A percentile compares a stretch with the other conserved stretches of the same genome.
phyloP scores from a whole-genome alignment of 2,888 invertebrate species.

The Ischnura elegans region DNA sequence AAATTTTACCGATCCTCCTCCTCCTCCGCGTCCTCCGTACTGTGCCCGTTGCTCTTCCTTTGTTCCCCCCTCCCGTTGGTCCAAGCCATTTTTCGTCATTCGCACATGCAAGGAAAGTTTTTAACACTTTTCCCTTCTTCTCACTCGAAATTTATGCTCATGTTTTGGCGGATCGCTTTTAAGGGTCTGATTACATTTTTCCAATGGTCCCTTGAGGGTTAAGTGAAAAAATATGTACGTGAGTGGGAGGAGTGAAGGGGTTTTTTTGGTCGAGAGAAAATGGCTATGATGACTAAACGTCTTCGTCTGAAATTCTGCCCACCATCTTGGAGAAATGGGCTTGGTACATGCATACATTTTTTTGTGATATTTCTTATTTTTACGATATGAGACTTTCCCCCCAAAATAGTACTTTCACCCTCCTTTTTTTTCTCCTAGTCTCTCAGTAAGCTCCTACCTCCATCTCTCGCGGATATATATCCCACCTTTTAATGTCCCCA shows the following conservation, averaged over 20 bases:
- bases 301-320: slow-evolving; percentile 57
- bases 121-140: slow-evolving; percentile 38
- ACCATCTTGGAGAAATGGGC: not conserved
- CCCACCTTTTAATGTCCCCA: slow-evolving; percentile 37
- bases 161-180: slow-evolving; percentile 67
- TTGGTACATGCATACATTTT: not conserved
- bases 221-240: not conserved
- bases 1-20: too few species aligned
- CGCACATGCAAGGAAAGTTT: slow-evolving; percentile 42
- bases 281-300: slow-evolving; percentile 62
- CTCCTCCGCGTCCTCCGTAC: too few species aligned
- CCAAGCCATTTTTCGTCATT: slow-evolving; percentile 21
- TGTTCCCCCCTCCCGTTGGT: not conserved
- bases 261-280: not conserved
- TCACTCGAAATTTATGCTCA: slow-evolving; percentile 53
- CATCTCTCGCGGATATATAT: not conserved
- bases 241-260: not conserved
- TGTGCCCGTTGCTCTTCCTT: not conserved
- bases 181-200: slow-evolving; percentile 63
- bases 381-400: not conserved
- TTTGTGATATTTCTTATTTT: not conserved
- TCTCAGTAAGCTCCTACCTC: not conserved
- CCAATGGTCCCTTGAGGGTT: slow-evolving; percentile 44
- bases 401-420: not conserved
- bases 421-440: not conserved